Evolutionary conservation across 2,888 invertebrate species (phyloP), one percentile per base, ranked within the genome.

Genomic region (Heliconius sara): DNA sequence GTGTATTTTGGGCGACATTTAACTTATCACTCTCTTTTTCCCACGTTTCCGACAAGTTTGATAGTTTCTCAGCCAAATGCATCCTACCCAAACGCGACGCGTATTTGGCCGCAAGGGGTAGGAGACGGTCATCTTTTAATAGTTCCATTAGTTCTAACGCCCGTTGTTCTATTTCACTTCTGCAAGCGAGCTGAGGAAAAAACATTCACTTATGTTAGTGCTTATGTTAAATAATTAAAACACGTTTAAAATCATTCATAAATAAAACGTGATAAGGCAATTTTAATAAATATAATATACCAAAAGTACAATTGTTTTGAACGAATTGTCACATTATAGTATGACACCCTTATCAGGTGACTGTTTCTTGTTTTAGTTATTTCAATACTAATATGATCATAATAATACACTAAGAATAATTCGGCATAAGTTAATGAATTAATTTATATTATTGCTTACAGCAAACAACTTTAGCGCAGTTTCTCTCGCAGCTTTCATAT

Each of bases 381-480:
- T 63, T 63, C 5, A 63, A 13, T 25, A 63, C 25, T 25, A 63
- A 27, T 63, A 25, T 30, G 27, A 63, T 25, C 52, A 16, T 52
- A 57, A 34, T 34, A 34, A 34, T 47, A 47, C 47, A 10, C 3
- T 13, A 57, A 9, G 9, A 57, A 57, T 57, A 22, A n/a, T 60
- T n/a, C 10, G 10, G n/a, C 3, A n/a, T n/a, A 60, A n/a, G 39
- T 39, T 39, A 10, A 39, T 39, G 0, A 39, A 60, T 10, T 52
- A 60, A n/a, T 60, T 60, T n/a, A n/a, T n/a, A 60, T 2, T n/a
- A n/a, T n/a, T 60, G 95, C 96, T 96, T 91, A 99, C 98, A 71
- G 98, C 98, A 94, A 99, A 99, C 72, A 99, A 92, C 92, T 98
- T 98, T 84, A 99, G 96, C n/a, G 98, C 96, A 9, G 97, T 96